These are phyloP conservation scores for Crenichthys baileyi DNA, from an alignment of 2,797 vertebrate species.

Conservation along the genomic window DNA sequence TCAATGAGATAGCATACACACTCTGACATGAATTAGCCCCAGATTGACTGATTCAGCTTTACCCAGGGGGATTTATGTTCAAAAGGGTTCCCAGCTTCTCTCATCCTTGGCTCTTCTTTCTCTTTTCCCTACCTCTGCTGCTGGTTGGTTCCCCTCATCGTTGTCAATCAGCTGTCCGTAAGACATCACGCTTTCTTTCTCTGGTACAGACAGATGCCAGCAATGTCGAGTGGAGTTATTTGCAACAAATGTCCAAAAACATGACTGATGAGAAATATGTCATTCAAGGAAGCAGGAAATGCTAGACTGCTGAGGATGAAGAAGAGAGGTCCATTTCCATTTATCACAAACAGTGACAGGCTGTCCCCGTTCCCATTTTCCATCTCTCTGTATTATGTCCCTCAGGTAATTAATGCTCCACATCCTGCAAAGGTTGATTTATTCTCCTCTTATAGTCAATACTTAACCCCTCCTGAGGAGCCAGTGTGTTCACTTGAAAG, in stretches of 20 bases:
- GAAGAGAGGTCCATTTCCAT: conserved; percentile 60
- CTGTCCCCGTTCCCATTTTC: conserved; percentile 66
- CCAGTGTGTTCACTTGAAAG: conserved; percentile 24
- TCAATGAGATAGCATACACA: conserved; percentile 84
- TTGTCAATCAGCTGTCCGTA: conserved; percentile 82
- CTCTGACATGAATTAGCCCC: conserved; percentile 90
- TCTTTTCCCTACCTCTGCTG: conserved; percentile 37
- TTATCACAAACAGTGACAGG: conserved; percentile 70
- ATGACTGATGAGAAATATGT: conserved; percentile 70
- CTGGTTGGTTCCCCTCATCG: conserved; percentile 50
- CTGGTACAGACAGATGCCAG: conserved; percentile 73
- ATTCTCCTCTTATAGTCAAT: conserved; percentile 36
- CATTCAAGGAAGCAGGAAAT: conserved; percentile 61
- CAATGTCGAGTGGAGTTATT: conserved; percentile 82
- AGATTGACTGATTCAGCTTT: conserved; percentile 86
- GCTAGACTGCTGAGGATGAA: conserved; percentile 32
- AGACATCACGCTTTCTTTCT: conserved; percentile 66
- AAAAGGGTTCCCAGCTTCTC: conserved; percentile 54
- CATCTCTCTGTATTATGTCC: conserved; percentile 39
- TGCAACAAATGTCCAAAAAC: conserved; percentile 77
- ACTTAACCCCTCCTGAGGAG: conserved; percentile 27
- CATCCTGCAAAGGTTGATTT: conserved; percentile 43
- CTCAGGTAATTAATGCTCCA: conserved; percentile 70
- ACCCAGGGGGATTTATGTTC: conserved; percentile 73
- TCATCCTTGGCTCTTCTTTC: conserved; percentile 17